These are phyloP conservation scores for Axis porcinus DNA, from an alignment of 2,113 vertebrate genomes.

Conservation along the genomic window DNA sequence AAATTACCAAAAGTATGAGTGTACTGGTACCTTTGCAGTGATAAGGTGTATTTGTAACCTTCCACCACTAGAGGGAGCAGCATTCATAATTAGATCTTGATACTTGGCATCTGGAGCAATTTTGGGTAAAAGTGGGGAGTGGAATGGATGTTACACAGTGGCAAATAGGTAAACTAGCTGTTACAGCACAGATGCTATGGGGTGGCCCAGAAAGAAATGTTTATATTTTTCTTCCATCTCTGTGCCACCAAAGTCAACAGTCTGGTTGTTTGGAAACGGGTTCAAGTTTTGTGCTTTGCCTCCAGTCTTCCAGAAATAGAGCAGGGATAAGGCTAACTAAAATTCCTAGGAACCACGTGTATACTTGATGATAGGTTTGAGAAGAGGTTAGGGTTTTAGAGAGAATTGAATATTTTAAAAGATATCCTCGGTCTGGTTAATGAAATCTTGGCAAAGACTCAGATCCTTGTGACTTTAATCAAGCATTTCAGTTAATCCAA, in stretches of 20 bases:
- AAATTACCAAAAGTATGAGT: background rate
- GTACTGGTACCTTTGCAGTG: fast-evolving
- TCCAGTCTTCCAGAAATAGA: background rate
- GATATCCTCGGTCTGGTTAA: background rate
- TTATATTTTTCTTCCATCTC: background rate
- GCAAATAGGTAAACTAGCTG: background rate
- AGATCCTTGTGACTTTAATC: background rate
- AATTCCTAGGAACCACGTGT: background rate
- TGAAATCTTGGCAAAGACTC: constrained; percentile 8
- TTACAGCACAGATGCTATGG: background rate
- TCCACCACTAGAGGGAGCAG: background rate
- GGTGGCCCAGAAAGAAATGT: background rate
- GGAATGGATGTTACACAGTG: background rate
- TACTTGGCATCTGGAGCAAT: background rate
- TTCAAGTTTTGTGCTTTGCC: background rate
- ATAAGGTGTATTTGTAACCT: too few relatives aligned
- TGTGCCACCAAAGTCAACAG: background rate
- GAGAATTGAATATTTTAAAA: background rate
- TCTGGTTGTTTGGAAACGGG: background rate
- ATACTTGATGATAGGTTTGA: background rate
- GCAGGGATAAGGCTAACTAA: background rate
- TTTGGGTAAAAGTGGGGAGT: background rate
- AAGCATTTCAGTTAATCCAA: background rate
- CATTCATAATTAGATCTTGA: background rate
- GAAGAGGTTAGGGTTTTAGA: background rate